phyloP scores from a whole-genome alignment of 64 coral and sea anemone genomes.

The Dendronephthya gigantea region DNA sequence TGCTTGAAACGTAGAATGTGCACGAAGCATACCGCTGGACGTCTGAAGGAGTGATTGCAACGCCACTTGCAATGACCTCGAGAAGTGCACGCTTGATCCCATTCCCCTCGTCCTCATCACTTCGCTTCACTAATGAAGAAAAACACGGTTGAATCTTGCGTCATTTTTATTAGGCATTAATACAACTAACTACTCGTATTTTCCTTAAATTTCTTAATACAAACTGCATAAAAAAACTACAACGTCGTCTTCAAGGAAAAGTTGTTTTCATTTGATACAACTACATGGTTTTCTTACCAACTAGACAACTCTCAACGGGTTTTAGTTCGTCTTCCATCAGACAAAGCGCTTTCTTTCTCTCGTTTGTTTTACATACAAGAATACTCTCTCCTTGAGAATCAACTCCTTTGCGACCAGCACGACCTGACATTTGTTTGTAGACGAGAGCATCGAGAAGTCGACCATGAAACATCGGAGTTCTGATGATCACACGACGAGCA shows the following conservation, averaged over 20 bases:
- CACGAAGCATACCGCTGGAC: slow-evolving; percentile 76
- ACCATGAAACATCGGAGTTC: slow-evolving; percentile 93
- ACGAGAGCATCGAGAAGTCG: slow-evolving; percentile 64
- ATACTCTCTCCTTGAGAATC: slow-evolving; percentile 83
- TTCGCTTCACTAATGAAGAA: slow-evolving; percentile 1
- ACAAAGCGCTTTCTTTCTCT: slow-evolving; percentile 46
- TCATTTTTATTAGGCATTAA: not conserved
- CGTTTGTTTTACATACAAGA: slow-evolving; percentile 68
- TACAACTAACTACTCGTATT: too few species aligned
- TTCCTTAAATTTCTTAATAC: too few species aligned
- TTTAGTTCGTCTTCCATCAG: slow-evolving; percentile 71
- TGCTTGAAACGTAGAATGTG: slow-evolving; percentile 72
- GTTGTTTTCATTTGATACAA: too few species aligned
- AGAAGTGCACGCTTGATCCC: slow-evolving; percentile 87
- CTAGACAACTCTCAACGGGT: slow-evolving; percentile 80
- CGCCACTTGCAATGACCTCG: slow-evolving; percentile 88
- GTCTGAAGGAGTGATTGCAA: slow-evolving; percentile 46
- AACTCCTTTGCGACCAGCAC: slow-evolving; percentile 91
- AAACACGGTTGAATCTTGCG: not conserved
- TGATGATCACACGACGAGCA: slow-evolving; percentile 85
- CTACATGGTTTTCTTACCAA: slow-evolving; percentile 34
- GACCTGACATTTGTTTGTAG: slow-evolving; percentile 98
- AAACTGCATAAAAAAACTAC: too few species aligned
- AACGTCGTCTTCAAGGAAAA: too few species aligned
- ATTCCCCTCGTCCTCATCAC: slow-evolving; percentile 57